phyloP scores from a whole-genome alignment of 2,113 vertebrate genomes.

The Corvus hawaiiensis region DNA sequence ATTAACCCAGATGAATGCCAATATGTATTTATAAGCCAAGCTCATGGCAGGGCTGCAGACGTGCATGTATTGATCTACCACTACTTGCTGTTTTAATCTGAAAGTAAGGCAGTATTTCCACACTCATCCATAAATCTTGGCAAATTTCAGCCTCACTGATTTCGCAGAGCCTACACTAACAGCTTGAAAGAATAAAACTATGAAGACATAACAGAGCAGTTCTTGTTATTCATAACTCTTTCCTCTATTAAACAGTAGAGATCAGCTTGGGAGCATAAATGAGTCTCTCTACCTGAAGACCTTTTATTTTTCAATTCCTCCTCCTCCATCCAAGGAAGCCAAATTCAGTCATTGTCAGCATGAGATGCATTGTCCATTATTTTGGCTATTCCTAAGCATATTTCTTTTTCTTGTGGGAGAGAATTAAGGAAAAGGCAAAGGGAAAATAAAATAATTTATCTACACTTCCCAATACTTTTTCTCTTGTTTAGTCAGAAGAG shows the following conservation, averaged over 20 bases:
- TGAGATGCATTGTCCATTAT: background rate
- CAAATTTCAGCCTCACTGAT: constrained; percentile 15
- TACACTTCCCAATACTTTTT: background rate
- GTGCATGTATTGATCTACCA: constrained; percentile 38
- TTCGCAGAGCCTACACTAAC: constrained; percentile 18
- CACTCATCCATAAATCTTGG: constrained; percentile 32
- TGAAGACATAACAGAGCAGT: background rate
- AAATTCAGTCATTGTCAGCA: background rate
- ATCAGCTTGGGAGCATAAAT: background rate
- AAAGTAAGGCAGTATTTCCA: constrained; percentile 3
- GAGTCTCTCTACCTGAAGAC: background rate
- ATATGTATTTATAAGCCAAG: background rate
- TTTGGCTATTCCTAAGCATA: background rate
- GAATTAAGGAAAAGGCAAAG: background rate
- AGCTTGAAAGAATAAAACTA: constrained; percentile 11
- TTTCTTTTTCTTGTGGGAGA: background rate
- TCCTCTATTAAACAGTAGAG: background rate
- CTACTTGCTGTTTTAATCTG: background rate
- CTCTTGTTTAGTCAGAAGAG: background rate
- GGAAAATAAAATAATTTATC: background rate
- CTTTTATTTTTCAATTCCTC: background rate
- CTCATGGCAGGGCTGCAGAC: background rate
- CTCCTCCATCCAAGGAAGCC: background rate
- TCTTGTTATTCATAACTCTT: constrained; percentile 7
- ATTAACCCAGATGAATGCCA: constrained; percentile 16